Conservation (phyloP, 2,888 invertebrate genomes). For the Cactoblastis cactorum region DNA sequence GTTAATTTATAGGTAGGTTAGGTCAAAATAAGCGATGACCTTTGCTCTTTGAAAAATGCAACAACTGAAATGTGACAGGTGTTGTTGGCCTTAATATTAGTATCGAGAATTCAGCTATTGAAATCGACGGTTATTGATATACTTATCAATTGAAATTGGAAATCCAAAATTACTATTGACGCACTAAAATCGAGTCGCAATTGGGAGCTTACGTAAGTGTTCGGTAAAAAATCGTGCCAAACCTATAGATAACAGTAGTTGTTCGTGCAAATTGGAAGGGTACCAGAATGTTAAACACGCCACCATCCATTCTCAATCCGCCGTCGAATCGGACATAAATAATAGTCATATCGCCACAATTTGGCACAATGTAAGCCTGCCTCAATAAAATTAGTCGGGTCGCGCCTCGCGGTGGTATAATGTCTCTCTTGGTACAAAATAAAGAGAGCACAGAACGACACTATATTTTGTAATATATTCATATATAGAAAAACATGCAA, state of each 20-base stretch:
- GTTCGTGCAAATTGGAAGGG: slow-evolving; percentile 9
- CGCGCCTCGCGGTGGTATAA: slow-evolving; percentile 45
- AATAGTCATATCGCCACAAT: slow-evolving; percentile 12
- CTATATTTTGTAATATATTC: no score
- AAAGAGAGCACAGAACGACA: not conserved
- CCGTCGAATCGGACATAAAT: slow-evolving; percentile 10
- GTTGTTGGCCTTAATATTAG: no score
- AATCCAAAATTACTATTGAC: not conserved
- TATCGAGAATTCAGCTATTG: no score
- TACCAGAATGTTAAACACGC: slow-evolving; percentile 11
- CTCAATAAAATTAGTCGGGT: slow-evolving; percentile 26
- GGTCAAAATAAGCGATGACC: no score
- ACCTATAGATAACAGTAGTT: not conserved
- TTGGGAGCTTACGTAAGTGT: not conserved
- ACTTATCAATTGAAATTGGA: no score
- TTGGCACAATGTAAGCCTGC: slow-evolving; percentile 20
- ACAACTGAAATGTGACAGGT: no score
- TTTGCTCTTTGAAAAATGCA: no score
- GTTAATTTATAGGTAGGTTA: no score
- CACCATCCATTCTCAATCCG: slow-evolving; percentile 10
- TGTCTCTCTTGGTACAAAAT: slow-evolving; percentile 25
- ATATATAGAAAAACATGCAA: no score
- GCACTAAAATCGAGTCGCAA: not conserved
- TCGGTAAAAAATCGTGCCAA: not conserved
- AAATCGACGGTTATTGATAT: no score